A percentile compares a stretch with the other conserved stretches of the same genome.
Evolutionary conservation across 2,113 vertebrate species (phyloP).

Genomic region (Polyodon spathula): DNA sequence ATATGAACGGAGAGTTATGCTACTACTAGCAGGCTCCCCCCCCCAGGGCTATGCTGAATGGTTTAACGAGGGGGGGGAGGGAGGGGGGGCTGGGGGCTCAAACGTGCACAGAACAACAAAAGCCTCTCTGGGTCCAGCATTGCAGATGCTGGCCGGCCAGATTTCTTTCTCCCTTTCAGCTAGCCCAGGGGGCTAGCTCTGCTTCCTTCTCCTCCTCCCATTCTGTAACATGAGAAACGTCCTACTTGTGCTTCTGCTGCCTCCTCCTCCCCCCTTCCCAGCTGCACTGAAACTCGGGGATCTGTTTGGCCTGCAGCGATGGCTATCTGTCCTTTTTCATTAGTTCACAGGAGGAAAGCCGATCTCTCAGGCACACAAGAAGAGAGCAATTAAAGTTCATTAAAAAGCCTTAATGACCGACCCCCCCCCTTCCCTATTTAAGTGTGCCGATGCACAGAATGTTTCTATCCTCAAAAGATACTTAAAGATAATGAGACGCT

Average conservation of each 20-base stretch:
- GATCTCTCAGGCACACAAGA: constrained; percentile 19
- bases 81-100: no score
- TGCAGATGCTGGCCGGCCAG: constrained; percentile 24
- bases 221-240: constrained; percentile 24
- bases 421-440: no score
- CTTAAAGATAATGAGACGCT: no score
- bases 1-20: no score
- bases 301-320: constrained; percentile 25
- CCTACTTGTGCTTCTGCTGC: background rate
- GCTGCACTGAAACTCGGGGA: constrained; percentile 18
- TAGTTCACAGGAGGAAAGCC: constrained; percentile 24
- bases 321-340: constrained; percentile 32
- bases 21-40: no score
- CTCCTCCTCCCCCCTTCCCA: background rate
- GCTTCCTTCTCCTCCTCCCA: constrained; percentile 12
- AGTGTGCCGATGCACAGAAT: no score
- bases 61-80: background rate
- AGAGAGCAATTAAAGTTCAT: constrained; percentile 31
- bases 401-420: no score
- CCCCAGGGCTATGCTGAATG: background rate
- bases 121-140: constrained; percentile 17
- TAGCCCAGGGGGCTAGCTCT: constrained; percentile 20
- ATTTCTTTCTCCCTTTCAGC: constrained; percentile 6
- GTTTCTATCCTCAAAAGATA: no score
- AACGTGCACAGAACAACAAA: no score